These are phyloP conservation scores for Alectura lathami DNA, from an alignment of 2,113 vertebrate species.

Conservation along the genomic window DNA sequence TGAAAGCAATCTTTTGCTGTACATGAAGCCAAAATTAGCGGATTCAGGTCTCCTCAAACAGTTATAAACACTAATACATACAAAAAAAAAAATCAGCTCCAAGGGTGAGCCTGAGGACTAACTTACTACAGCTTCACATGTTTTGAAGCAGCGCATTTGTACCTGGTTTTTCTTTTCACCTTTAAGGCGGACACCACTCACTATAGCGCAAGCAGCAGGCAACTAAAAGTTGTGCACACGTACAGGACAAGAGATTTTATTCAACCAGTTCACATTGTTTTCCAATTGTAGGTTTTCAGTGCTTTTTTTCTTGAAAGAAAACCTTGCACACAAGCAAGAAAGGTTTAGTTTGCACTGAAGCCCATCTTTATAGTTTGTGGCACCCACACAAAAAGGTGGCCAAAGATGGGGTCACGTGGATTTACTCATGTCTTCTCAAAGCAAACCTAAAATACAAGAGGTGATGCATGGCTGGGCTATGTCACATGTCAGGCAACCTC, in stretches of 20 bases:
- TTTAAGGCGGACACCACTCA: not conserved
- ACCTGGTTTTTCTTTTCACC: fast-evolving
- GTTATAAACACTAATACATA: not conserved
- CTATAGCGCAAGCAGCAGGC: not conserved
- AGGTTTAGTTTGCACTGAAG: not conserved
- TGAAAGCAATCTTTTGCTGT: not conserved
- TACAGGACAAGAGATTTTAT: not conserved
- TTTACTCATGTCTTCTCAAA: not conserved
- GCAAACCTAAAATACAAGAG: conserved; percentile 11
- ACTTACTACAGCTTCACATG: not conserved
- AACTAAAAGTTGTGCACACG: fast-evolving
- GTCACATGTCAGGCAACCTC: not conserved
- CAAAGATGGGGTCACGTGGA: not conserved
- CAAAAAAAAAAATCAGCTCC: not conserved
- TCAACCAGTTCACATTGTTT: not conserved
- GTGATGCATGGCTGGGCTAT: not conserved
- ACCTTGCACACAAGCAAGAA: not conserved
- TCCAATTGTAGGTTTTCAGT: not conserved
- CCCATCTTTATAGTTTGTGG: not conserved
- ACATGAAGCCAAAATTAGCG: not conserved
- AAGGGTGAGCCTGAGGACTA: not conserved
- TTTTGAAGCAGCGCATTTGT: not conserved
- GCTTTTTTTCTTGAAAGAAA: not conserved
- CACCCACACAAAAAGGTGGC: not conserved
- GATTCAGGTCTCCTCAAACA: not conserved